phyloP scores from a whole-genome alignment of 2,888 invertebrate species.

The Athripsodes cinereus region DNA sequence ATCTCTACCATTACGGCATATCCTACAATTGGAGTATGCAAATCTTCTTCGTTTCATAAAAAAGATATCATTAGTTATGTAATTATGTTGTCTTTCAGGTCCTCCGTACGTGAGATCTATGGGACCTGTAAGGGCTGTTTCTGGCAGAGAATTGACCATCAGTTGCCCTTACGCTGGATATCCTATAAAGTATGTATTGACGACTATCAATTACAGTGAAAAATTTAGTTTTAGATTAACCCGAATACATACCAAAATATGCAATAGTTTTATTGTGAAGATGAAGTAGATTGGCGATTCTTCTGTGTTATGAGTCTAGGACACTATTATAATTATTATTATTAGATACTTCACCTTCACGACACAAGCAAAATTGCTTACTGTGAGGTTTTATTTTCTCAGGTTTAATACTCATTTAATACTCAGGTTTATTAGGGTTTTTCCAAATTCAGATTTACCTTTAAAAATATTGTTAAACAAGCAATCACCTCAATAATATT shows the following conservation, averaged over 20 bases:
- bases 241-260: not conserved
- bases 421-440: no score
- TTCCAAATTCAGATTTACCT: no score
- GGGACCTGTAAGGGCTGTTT: constrained; percentile 72
- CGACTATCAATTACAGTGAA: not conserved
- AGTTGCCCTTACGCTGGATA: constrained; percentile 84
- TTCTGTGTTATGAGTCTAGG: not conserved
- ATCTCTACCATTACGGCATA: no score
- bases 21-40: no score
- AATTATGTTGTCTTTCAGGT: constrained; percentile 41
- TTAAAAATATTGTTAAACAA: no score
- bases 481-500: no score
- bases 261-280: not conserved
- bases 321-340: no score
- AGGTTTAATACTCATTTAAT: no score
- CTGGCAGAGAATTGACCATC: constrained; percentile 67
- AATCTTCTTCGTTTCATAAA: no score
- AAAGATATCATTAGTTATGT: not conserved
- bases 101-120: constrained; percentile 73
- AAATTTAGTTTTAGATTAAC: not conserved
- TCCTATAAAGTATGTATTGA: constrained; percentile 55
- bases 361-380: no score
- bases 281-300: not conserved
- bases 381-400: no score
- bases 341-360: no score